Conservation (phyloP, 2,797 vertebrate genomes). For the Lepilemur ruficaudatus region DNA sequence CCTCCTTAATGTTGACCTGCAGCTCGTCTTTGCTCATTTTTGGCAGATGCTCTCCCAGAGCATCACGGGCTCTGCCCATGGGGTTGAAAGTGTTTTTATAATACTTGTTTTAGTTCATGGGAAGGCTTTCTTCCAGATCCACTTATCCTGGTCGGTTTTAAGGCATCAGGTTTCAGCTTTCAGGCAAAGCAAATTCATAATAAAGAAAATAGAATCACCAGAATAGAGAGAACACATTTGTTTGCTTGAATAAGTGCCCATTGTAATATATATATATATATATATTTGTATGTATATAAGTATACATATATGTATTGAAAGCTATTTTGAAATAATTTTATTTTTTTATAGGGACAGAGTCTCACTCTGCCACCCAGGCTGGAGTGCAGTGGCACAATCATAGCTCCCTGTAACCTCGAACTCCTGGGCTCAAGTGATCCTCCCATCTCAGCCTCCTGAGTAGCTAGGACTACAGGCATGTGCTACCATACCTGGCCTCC, state of each 20-base stretch:
- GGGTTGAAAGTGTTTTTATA: background rate
- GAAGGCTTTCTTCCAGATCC: background rate
- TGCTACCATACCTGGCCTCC: background rate
- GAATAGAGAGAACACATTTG: background rate
- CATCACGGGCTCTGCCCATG: background rate
- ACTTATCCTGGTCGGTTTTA: background rate
- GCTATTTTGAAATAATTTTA: background rate
- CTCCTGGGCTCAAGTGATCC: background rate
- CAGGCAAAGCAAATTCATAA: slow-evolving; percentile 34
- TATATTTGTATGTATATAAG: background rate
- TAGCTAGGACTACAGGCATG: background rate
- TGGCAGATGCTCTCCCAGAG: background rate
- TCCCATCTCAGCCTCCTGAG: background rate
- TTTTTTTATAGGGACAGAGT: background rate
- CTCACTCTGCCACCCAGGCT: background rate
- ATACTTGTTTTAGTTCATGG: background rate
- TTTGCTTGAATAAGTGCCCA: background rate
- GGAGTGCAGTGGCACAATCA: background rate
- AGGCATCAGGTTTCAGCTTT: slow-evolving; percentile 46
- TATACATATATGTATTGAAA: background rate
- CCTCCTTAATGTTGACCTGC: background rate
- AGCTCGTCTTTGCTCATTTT: background rate
- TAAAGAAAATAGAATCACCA: slow-evolving; percentile 8
- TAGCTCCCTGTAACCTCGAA: background rate
- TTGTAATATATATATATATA: background rate